Base-by-base conservation (phyloP, 2,797 vertebrate species). In the Silurus aristotelis region DNA sequence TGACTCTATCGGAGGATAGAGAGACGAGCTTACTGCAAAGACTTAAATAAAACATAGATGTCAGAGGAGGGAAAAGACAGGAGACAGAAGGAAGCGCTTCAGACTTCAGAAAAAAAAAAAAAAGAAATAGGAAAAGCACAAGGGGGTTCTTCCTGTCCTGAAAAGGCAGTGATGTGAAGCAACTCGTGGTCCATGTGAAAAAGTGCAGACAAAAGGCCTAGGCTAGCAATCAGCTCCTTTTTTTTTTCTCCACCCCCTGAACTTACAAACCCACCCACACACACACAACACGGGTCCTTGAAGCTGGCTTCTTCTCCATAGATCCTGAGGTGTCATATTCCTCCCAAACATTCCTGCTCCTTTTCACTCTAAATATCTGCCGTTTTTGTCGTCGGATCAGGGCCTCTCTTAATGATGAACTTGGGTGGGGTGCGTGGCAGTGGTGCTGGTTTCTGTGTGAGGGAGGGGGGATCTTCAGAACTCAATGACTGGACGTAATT, bases 401-500 rank as follows among this genome's bases (percentile, higher is more conserved):
- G 86, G 83, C 82, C 82, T 87, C 94, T 92, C 94, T 96, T 52
- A 52, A 52, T 52, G 96, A 96, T 96, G 96, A 97, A 96, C 94
- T 92, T 94, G 91, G 94, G 94, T 70, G 61, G 73, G 80, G 87
- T 72, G 76, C 84, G 73, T 58, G 72, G 80, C 61, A 15, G 73
- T 78, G 66, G 73, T 72, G 78, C 58, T 70, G 55, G 79, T 81
- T 84, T 84, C 78, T 66, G 61, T 56, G n/a, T 48, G 64, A 82
- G 73, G 31, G 72, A 60, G 86, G 84, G 85, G 80, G 48, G 84
- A 85, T 86, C 86, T 88, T 87, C 89, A 90, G 89, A 90, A 90
- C 89, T 90, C 95, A 96, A 93, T 96, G 96, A 96, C 96, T 96
- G 96, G 95, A 96, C 95, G 95, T 97, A 96, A 96, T 97, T 95